phyloP scores from a whole-genome alignment of 2,797 vertebrate species.

The Pseudotriccus pelzelni region DNA sequence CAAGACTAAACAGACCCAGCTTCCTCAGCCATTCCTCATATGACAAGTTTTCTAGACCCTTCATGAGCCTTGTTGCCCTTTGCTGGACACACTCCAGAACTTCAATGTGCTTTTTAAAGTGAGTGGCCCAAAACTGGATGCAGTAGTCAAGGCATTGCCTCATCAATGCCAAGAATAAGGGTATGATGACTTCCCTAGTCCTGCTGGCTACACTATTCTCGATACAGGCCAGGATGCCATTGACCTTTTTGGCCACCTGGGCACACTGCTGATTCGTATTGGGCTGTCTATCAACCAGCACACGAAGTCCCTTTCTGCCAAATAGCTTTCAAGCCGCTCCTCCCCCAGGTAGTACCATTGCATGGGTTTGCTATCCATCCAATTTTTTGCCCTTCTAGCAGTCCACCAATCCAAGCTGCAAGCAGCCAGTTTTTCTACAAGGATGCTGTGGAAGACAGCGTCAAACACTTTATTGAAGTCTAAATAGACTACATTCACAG shows the following conservation, averaged over 20 bases:
- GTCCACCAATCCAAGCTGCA: background rate
- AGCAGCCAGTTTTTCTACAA: background rate
- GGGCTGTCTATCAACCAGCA: background rate
- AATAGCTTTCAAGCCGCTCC: background rate
- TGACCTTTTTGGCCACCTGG: background rate
- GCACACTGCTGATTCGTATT: background rate
- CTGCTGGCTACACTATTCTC: background rate
- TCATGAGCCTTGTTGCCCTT: background rate
- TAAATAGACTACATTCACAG: too few species aligned
- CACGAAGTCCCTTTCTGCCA: background rate
- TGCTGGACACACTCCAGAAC: background rate
- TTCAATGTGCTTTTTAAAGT: background rate
- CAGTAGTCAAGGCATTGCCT: background rate
- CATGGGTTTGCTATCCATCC: too few species aligned
- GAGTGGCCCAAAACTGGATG: background rate
- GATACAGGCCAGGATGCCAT: background rate
- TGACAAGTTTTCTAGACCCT: background rate
- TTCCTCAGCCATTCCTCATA: background rate
- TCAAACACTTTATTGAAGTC: background rate
- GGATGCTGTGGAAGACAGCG: too few species aligned
- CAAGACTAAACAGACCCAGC: too few species aligned
- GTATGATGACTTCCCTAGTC: background rate
- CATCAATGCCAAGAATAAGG: background rate
- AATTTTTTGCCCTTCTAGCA: too few species aligned
- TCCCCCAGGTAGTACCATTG: too few species aligned